Conservation (phyloP, 2,797 vertebrate species). For the Dermochelys coriacea region DNA sequence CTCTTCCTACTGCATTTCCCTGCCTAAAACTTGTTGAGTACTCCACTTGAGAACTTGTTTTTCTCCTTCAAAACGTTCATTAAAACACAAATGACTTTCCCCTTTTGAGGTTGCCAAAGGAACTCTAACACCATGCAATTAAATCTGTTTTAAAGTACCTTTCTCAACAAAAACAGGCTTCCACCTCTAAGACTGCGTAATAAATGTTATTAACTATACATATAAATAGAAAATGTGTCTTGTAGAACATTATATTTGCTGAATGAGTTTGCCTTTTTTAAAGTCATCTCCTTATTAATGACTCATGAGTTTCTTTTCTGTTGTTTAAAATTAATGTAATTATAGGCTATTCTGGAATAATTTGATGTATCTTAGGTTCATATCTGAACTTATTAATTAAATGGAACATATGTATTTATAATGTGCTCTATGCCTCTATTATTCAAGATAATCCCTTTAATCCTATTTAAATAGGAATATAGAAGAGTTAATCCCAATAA, state of each 20-base stretch:
- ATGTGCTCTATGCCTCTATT: constrained; percentile 72
- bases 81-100: constrained; percentile 72
- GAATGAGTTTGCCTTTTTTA: constrained; percentile 76
- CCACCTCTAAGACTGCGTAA: constrained; percentile 74
- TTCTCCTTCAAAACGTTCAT: constrained; percentile 76
- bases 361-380: constrained; percentile 78
- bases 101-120: constrained; percentile 70
- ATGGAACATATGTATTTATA: constrained; percentile 77
- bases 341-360: constrained; percentile 75
- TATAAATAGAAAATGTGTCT: constrained; percentile 79
- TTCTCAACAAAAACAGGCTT: constrained; percentile 72
- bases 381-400: constrained; percentile 82
- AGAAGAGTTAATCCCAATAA: constrained; percentile 79
- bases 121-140: constrained; percentile 72
- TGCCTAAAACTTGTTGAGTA: constrained; percentile 63
- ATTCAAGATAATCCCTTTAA: constrained; percentile 82
- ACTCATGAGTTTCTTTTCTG: constrained; percentile 77
- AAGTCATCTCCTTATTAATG: constrained; percentile 76
- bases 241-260: constrained; percentile 70
- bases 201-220: constrained; percentile 74
- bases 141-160: constrained; percentile 77
- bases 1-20: constrained; percentile 35
- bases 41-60: constrained; percentile 71
- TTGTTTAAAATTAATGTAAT: constrained; percentile 81
- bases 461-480: constrained; percentile 79